phyloP scores from a whole-genome alignment of 2,113 vertebrate genomes.

The Tursiops truncatus region DNA sequence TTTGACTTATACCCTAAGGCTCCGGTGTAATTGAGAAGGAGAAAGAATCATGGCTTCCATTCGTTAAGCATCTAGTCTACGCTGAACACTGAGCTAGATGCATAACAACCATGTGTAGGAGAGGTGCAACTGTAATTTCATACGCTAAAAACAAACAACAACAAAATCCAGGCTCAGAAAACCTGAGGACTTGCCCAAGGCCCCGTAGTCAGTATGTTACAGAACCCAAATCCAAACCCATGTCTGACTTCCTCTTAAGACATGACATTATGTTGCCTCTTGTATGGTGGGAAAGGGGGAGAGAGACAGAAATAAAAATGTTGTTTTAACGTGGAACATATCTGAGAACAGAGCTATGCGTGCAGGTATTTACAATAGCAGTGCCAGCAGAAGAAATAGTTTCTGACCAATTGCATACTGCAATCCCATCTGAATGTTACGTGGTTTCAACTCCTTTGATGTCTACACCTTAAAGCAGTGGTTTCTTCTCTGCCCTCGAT shows the following conservation, averaged over 20 bases:
- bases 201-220: background rate
- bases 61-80: background rate
- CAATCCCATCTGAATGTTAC: background rate
- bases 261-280: background rate
- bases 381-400: background rate
- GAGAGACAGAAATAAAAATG: background rate
- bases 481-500: background rate
- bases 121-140: background rate
- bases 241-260: background rate
- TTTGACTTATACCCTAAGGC: background rate
- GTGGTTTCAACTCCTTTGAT: background rate
- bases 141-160: background rate
- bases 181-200: background rate
- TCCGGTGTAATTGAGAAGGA: background rate
- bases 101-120: background rate
- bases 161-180: background rate
- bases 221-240: background rate
- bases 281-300: rapidly evolving
- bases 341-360: background rate
- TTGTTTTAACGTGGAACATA: background rate
- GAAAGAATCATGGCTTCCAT: background rate
- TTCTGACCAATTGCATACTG: background rate
- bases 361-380: background rate
- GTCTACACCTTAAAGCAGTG: background rate
- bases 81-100: background rate